These are phyloP conservation scores for Apamea monoglypha DNA, from an alignment of 2,888 invertebrate genomes.

Conservation along the genomic window DNA sequence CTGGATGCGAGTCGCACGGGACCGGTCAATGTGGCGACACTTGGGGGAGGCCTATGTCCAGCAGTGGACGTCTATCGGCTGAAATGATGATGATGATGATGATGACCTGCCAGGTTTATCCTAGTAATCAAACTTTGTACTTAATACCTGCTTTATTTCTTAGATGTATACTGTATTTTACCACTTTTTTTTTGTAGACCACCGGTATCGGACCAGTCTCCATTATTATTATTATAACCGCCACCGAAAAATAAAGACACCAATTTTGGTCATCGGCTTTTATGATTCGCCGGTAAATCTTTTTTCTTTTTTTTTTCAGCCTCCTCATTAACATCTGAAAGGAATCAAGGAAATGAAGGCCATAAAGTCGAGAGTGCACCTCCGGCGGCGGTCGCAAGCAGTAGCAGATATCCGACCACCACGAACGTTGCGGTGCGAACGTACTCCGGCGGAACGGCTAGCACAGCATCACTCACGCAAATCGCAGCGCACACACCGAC, in stretches of 20 bases:
- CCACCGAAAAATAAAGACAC: background rate
- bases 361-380: slow-evolving; percentile 33
- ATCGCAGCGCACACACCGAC: slow-evolving; percentile 11
- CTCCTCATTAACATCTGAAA: slow-evolving; percentile 5
- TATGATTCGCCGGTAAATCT: background rate
- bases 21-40: too few relatives aligned
- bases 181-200: background rate
- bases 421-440: slow-evolving; percentile 38
- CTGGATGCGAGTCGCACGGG: too few relatives aligned
- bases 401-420: slow-evolving; percentile 40
- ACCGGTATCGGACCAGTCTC: too few relatives aligned
- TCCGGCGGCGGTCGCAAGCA: slow-evolving; percentile 13
- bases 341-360: slow-evolving; percentile 26
- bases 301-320: slow-evolving; percentile 34
- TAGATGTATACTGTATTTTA: background rate
- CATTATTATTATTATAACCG: background rate
- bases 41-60: too few relatives aligned
- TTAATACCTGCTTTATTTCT: background rate
- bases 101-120: too few relatives aligned
- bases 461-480: slow-evolving; percentile 12
- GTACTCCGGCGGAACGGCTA: slow-evolving; percentile 32
- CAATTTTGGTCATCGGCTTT: background rate
- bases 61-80: too few relatives aligned
- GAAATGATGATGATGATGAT: too few relatives aligned
- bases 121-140: background rate